Percentiles rank a stretch among this genome's conserved stretches.
These are phyloP conservation scores for Phylloscopus collybita DNA, from an alignment of 2,797 vertebrate genomes.

Conservation along the genomic window DNA sequence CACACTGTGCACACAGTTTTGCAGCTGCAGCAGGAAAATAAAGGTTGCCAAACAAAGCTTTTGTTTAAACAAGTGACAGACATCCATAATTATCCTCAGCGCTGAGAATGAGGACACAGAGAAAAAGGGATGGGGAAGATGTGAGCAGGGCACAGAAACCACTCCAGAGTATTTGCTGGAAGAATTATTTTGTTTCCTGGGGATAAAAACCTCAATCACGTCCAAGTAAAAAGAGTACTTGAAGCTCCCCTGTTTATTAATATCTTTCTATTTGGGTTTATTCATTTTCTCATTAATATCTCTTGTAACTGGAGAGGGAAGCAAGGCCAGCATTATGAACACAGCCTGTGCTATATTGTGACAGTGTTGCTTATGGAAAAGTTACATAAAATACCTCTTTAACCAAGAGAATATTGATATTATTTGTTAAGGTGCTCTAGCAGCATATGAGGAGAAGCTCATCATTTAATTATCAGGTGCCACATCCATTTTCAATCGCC, in stretches of 20 bases:
- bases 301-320: not conserved
- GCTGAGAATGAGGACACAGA: not conserved
- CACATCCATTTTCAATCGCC: not conserved
- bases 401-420: not conserved
- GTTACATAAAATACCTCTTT: not conserved
- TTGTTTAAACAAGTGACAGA: slow-evolving; percentile 45
- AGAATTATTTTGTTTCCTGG: not conserved
- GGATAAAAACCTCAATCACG: not conserved
- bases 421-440: not conserved
- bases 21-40: slow-evolving; percentile 54
- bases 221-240: not conserved
- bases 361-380: not conserved
- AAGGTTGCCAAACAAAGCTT: slow-evolving; percentile 57
- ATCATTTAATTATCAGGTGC: not conserved
- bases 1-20: slow-evolving; percentile 60
- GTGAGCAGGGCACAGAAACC: not conserved
- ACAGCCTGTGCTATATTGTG: not conserved
- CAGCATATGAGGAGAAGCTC: not conserved
- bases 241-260: not conserved
- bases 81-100: slow-evolving; percentile 17
- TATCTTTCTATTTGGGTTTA: not conserved
- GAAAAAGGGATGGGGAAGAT: not conserved
- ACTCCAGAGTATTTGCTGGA: not conserved
- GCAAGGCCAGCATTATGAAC: not conserved
- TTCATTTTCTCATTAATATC: not conserved